A percentile compares a stretch with the other conserved stretches of the same genome.
phyloP scores from a whole-genome alignment of 2,888 invertebrate species.

The Pseudococcus longispinus region DNA sequence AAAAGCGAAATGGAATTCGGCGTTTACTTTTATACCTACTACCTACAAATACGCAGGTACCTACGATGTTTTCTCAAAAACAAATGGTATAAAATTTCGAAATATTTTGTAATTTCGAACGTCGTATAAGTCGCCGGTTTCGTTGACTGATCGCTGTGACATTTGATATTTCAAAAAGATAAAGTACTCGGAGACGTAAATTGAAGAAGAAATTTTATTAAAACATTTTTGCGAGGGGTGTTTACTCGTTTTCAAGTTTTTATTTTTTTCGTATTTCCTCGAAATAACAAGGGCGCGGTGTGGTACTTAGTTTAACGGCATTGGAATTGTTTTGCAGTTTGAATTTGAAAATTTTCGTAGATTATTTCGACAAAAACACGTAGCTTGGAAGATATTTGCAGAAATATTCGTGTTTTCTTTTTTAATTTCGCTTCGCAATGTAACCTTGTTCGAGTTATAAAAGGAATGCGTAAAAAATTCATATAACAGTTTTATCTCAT shows the following conservation, averaged over 20 bases:
- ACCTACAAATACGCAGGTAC: too few species aligned
- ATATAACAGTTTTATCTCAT: neutral
- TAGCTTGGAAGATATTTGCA: neutral
- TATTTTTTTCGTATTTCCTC: neutral
- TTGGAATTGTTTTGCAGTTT: conserved; percentile 19
- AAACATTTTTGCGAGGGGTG: neutral
- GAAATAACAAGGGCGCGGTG: neutral
- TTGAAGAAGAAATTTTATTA: conserved; percentile 31
- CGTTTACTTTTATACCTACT: neutral
- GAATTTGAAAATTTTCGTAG: neutral
- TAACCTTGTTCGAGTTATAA: neutral
- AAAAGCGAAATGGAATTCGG: neutral
- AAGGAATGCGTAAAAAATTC: neutral
- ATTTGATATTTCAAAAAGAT: conserved; percentile 31
- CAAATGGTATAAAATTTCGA: neutral
- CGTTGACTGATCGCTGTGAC: conserved; percentile 19
- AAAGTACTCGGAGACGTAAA: conserved; percentile 15
- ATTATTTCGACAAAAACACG: neutral
- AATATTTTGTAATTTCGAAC: conserved; percentile 15
- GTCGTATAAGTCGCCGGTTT: neutral
- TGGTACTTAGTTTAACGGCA: neutral
- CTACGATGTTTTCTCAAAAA: neutral
- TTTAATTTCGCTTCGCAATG: neutral
- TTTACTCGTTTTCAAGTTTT: neutral
- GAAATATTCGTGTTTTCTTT: neutral